These are phyloP conservation scores for Ornithoptera alexandrae DNA, from an alignment of 2,888 invertebrate genomes.

Conservation along the genomic window DNA sequence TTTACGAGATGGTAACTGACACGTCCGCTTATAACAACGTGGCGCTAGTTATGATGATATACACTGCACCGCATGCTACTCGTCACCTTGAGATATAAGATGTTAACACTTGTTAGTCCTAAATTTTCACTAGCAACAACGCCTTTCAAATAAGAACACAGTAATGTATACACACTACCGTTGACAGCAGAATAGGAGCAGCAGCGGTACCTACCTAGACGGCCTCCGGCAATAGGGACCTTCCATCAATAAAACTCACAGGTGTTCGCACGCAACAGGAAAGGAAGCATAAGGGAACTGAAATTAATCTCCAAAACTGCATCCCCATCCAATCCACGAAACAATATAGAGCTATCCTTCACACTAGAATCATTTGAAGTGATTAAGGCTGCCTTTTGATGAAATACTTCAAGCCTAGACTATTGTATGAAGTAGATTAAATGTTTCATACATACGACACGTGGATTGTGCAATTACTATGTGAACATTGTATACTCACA, in stretches of 20 bases:
- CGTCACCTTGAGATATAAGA: too few relatives aligned
- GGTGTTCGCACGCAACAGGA: neutral
- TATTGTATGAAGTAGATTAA: neutral
- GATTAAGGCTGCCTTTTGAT: neutral
- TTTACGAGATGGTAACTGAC: too few relatives aligned
- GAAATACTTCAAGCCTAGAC: neutral
- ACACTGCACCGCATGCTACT: too few relatives aligned
- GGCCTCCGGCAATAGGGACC: too few relatives aligned
- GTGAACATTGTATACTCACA: neutral
- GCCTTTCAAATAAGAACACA: too few relatives aligned
- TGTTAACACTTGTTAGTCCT: too few relatives aligned
- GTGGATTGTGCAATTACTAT: neutral
- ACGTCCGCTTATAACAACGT: too few relatives aligned
- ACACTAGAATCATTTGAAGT: neutral
- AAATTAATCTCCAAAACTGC: neutral
- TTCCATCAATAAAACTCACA: neutral
- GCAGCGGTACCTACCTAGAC: too few relatives aligned
- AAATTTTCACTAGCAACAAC: too few relatives aligned
- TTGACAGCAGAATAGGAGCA: too few relatives aligned
- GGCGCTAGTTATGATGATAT: too few relatives aligned
- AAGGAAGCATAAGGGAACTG: neutral
- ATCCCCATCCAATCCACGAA: neutral
- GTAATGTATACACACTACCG: too few relatives aligned
- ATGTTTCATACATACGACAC: neutral
- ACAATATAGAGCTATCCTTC: neutral